phyloP scores from a whole-genome alignment of 1,140 invertebrate genomes.

The Bombus waltoni region DNA sequence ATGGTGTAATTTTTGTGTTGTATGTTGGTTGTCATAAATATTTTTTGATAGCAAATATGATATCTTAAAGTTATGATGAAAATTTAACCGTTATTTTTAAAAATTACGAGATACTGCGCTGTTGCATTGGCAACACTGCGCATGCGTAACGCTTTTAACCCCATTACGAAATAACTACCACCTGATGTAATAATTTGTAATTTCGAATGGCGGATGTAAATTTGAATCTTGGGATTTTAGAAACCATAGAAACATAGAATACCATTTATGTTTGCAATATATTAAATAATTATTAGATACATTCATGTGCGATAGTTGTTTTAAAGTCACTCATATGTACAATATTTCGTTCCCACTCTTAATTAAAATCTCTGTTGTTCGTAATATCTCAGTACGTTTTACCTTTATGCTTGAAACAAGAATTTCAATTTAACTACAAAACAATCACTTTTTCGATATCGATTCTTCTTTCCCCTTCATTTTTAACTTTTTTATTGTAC shows the following conservation, averaged over 20 bases:
- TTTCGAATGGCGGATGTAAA: background rate
- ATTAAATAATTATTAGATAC: slow-evolving; percentile 80
- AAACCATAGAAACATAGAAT: slow-evolving; percentile 11
- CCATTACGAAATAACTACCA: background rate
- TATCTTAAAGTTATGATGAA: background rate
- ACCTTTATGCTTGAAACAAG: background rate
- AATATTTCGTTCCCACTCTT: slow-evolving; percentile 60
- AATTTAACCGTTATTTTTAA: background rate
- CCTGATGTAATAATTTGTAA: background rate
- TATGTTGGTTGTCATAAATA: background rate
- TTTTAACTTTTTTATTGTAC: background rate
- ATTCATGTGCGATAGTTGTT: slow-evolving; percentile 74
- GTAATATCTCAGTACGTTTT: slow-evolving; percentile 26
- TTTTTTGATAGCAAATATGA: background rate
- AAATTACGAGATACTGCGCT: background rate
- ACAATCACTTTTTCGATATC: slow-evolving; percentile 15
- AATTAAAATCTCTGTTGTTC: slow-evolving; percentile 36
- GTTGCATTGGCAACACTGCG: background rate
- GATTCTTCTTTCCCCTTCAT: background rate
- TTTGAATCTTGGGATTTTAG: background rate
- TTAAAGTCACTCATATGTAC: slow-evolving; percentile 74
- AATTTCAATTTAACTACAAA: slow-evolving; percentile 29
- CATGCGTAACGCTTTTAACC: background rate
- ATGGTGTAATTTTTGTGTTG: background rate
- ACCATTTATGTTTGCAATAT: slow-evolving; percentile 76